Evolutionary conservation across 2,888 invertebrate species (phyloP), one percentile per base, ranked within the genome.

Genomic region (Drosophila neonasuta): DNA sequence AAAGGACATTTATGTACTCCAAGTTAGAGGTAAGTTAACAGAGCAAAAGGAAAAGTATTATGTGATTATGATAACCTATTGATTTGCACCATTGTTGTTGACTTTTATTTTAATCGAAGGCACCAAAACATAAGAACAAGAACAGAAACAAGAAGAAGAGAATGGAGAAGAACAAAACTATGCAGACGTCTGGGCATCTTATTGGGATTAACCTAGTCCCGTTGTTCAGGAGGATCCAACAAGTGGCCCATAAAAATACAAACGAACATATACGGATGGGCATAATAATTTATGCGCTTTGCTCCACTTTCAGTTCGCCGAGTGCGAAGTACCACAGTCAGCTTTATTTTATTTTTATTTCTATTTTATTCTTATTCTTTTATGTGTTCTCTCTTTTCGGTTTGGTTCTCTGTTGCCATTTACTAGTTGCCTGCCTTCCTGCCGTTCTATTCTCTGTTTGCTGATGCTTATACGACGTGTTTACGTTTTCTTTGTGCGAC

Each of bases 231-330:
- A 24, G 55, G 45, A 55, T 63, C 68, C 77, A 79, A 79, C 79
- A 79, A 79, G 79, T 79, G 76, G 80, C 74, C 69, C 75, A 77
- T 79, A 80, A 79, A 77, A 78, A 71, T 72, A 67, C 63, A 74
- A 68, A 62, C 76, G 64, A 71, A 71, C 74, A 77, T 77, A 46
- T 56, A 63, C 60, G 66, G 61, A 71, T 63, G 73, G 73, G 63
- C 68, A 67, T 78, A 80, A 80, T 78, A 79, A 80, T 75, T 80
- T 80, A 80, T 77, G 74, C 74, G 71, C 74, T 65, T 68, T 74
- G 60, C 57, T 61, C 66, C 62, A 72, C 61, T 67, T 64, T 65
- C 58, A 59, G 36, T 41, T 15, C 15, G 64, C 50, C 69, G 56
- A 66, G 52, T 60, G 55, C 45, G 30, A 56, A 57, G 52, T 63